Base-by-base conservation (phyloP, 2,797 vertebrate genomes). In the Liasis olivaceus region DNA sequence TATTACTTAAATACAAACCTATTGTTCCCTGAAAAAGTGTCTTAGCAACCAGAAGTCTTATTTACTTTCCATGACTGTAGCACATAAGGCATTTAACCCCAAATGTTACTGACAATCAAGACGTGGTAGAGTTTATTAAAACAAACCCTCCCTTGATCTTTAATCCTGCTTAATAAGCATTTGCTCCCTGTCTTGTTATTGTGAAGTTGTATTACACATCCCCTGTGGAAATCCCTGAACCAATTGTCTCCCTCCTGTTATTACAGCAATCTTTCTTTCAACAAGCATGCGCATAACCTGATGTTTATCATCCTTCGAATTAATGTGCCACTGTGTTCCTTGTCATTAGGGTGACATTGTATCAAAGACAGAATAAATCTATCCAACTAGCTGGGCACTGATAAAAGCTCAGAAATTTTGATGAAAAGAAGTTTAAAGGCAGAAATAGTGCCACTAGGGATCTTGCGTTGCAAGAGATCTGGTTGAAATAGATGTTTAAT, bases 241-340 rank as follows among this genome's bases (percentile, higher is more conserved):
- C 17, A 8, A 47, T 42, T n/a, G 31, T 14, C 51, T 11, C 24
- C 22, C 56, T 26, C 36, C 7, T 6, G 2, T 9, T 77, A 87
- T 64, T 31, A 54, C 9, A 42, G 58, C 56, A 15, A 14, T 5
- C 0, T 28, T 20, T 87, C 28, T 87, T 56, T 90, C 58, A 11
- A 51, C 89, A 90, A 47, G 51, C 60, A 20, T n/a, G 1, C 85
- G 0, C 6, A 8, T 24, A 62, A 12, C 8, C 31, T 58, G 95
- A 97, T 96, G 94, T 97, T 93, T 97, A 97, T 97, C 94, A 47
- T 84, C 93, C 88, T 81, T 89, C 66, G 94, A 97, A 97, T 97
- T 97, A 96, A 96, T 96, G 94, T 94, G 66, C 69, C 92, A 1
- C 59, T 26, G 28, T 81, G 84, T 69, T 69, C 59, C 81, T 93